Evolutionary conservation across 2,113 vertebrate species (phyloP), one percentile per base, ranked within the genome.

Genomic region (Gambusia holbrooki): DNA sequence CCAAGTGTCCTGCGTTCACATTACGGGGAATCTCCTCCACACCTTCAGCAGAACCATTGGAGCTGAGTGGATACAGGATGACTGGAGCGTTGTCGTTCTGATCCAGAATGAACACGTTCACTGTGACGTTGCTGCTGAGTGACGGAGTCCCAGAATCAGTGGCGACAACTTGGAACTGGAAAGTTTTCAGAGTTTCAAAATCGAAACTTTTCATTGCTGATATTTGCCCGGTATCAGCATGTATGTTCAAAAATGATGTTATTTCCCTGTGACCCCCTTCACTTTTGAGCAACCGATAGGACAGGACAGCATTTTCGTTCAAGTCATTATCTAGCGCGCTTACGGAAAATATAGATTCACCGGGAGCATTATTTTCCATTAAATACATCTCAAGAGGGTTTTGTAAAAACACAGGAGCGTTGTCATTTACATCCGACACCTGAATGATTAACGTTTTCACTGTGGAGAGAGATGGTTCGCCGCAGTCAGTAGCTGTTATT

Each of bases 391-490:
- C 70, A 0, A 90, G 37, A 0, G 87, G 80, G 66, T 61, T 88
- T 0, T 89, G 65, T 8, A 40, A 0, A 60, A 94, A 94, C 27
- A 83, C 37, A 8, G 93, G 93, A 0, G 17, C 65, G 71, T 94
- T 87, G 17, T 94, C 93, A 40, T 93, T 94, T 1, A 93, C 88
- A 84, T 94, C 92, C 22, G 87, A 90, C 4, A 94, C 66, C 22
- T 87, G 58, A 45, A 94, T 78, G 9, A n/a, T 86, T 0, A 94
- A 27, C 13, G 30, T 83, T 89, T 89, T 90, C 4, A 81, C 68
- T 0, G 88, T 65, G 5, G 89, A 90, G 6, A 92, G 78, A 61
- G 89, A 70, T 3, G 89, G 87, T 0, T 89, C 75, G 0, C 92
- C 93, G 58, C 61, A 77, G 13, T 94, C 92, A 1, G 69, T 90